Percentiles rank a stretch among this genome's conserved stretches.
These are phyloP conservation scores for Talpa occidentalis DNA, from an alignment of 2,113 vertebrate species.

Conservation along the genomic window DNA sequence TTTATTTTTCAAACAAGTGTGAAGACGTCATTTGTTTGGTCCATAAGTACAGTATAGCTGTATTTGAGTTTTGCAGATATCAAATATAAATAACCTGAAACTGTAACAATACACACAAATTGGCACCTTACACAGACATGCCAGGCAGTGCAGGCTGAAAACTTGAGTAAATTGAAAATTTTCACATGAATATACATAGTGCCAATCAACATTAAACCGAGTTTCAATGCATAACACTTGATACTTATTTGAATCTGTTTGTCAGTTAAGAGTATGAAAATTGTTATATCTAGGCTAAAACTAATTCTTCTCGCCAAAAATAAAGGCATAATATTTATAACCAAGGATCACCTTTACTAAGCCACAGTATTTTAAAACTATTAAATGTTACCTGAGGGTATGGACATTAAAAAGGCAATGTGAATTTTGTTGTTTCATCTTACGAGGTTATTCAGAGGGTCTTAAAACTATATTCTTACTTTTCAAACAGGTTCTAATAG, in stretches of 20 bases:
- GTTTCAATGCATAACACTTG: constrained; percentile 83
- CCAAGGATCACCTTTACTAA: constrained; percentile 78
- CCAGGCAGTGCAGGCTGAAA: constrained; percentile 89
- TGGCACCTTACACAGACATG: constrained; percentile 87
- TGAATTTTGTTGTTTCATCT: constrained; percentile 78
- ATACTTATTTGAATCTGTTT: constrained; percentile 80
- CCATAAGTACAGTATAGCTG: constrained; percentile 89
- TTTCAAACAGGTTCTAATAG: constrained; percentile 77
- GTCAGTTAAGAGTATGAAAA: constrained; percentile 87
- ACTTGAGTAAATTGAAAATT: constrained; percentile 87
- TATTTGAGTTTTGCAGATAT: constrained; percentile 90
- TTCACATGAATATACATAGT: constrained; percentile 91
- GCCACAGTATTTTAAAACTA: constrained; percentile 75
- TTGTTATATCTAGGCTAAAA: constrained; percentile 85
- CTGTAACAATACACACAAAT: constrained; percentile 91
- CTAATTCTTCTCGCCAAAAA: constrained; percentile 83
- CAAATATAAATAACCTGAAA: constrained; percentile 93
- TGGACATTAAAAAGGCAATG: constrained; percentile 86
- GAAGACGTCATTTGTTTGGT: constrained; percentile 91
- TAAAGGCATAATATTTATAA: constrained; percentile 79
- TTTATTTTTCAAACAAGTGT: constrained; percentile 69
- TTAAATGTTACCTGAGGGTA: constrained; percentile 80
- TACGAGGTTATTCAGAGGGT: constrained; percentile 78
- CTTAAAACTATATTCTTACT: constrained; percentile 82
- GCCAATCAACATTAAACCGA: constrained; percentile 83